These are phyloP conservation scores for Bombus sibiricus DNA, from an alignment of 1,140 invertebrate species.

Conservation along the genomic window DNA sequence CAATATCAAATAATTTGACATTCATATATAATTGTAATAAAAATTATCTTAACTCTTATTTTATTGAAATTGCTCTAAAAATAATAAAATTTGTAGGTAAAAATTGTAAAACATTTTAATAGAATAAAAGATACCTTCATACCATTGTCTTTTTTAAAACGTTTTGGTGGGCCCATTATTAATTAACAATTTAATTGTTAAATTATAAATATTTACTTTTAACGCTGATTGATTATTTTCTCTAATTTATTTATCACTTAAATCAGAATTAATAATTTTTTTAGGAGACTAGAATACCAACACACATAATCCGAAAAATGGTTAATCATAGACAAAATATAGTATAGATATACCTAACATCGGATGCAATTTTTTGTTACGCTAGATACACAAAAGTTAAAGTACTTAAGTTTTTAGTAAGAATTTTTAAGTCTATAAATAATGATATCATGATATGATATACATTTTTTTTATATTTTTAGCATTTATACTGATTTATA, in stretches of 20 bases:
- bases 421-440: background rate
- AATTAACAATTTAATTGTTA: conserved; percentile 21
- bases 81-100: conserved; percentile 1
- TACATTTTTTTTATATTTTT: background rate
- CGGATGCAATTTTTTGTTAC: background rate
- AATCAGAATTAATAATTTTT: background rate
- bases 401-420: background rate
- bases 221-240: background rate
- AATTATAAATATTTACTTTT: background rate
- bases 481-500: background rate
- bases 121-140: conserved; percentile 55
- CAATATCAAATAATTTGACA: background rate
- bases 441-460: background rate
- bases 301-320: background rate
- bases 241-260: background rate
- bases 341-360: background rate
- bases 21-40: background rate
- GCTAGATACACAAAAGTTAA: background rate
- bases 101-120: conserved; percentile 1
- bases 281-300: too few relatives aligned
- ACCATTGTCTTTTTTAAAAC: conserved; percentile 79
- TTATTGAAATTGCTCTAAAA: background rate
- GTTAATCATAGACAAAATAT: background rate
- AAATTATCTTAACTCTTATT: background rate
- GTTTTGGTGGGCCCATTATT: conserved; percentile 82